phyloP scores from a whole-genome alignment of 1,140 invertebrate genomes.

The Neodiprion pinetum region DNA sequence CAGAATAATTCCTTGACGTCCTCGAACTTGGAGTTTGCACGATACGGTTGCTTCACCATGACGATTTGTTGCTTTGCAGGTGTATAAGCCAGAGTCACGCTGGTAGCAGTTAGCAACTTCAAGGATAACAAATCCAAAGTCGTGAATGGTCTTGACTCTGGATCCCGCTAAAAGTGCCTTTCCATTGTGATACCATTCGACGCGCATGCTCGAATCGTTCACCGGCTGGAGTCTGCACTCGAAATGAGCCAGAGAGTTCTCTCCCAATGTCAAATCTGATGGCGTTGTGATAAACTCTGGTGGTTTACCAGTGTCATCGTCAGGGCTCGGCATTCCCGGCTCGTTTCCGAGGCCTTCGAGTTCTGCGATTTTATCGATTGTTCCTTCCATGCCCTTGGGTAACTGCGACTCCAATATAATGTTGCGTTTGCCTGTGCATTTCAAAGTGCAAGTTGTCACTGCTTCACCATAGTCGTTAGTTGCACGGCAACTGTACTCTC shows the following conservation, averaged over 20 bases:
- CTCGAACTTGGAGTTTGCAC: constrained; percentile 84
- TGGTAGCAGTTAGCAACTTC: constrained; percentile 89
- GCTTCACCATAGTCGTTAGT: constrained; percentile 92
- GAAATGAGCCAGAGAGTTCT: constrained; percentile 92
- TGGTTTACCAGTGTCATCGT: constrained; percentile 86
- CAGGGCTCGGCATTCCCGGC: constrained; percentile 67
- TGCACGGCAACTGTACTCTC: constrained; percentile 92
- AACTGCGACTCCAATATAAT: constrained; percentile 92
- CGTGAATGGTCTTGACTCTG: constrained; percentile 89
- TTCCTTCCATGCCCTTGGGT: constrained; percentile 91
- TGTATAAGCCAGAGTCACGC: constrained; percentile 88
- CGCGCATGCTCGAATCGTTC: constrained; percentile 89
- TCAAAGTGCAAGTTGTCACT: constrained; percentile 90
- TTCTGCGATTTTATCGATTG: constrained; percentile 92
- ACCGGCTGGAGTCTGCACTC: constrained; percentile 90
- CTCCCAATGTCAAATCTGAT: constrained; percentile 81
- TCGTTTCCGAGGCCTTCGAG: constrained; percentile 84
- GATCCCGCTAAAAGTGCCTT: constrained; percentile 87
- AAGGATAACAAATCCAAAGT: constrained; percentile 93
- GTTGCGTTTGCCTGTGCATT: constrained; percentile 88
- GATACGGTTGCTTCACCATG: constrained; percentile 89
- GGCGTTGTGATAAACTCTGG: constrained; percentile 93
- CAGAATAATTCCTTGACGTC: constrained; percentile 85
- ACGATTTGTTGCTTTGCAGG: constrained; percentile 89
- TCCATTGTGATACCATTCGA: constrained; percentile 97